Evolutionary conservation across 2,888 invertebrate genomes (phyloP).

Genomic region (Trilocha varians): DNA sequence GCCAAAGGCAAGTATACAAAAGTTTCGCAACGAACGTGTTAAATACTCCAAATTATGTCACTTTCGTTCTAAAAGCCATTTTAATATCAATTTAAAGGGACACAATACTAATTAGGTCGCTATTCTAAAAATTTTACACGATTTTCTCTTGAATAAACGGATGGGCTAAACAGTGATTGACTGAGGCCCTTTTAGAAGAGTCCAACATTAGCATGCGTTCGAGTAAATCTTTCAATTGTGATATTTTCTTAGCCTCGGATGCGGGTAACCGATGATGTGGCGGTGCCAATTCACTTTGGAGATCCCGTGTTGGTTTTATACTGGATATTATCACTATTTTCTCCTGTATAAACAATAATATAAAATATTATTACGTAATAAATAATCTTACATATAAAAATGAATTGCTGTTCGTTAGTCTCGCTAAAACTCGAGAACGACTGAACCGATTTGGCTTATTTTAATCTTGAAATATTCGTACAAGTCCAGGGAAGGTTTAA

Average conservation of each 20-base stretch:
- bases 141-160: constrained; percentile 97
- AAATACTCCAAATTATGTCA: no score
- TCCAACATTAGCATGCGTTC: constrained; percentile 94
- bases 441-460: no score
- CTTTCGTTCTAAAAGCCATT: no score
- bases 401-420: no score
- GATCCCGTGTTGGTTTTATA: constrained; percentile 87
- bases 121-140: no score
- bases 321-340: constrained; percentile 97
- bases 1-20: no score
- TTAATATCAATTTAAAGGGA: neutral
- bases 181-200: constrained; percentile 92
- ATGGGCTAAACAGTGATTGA: constrained; percentile 94
- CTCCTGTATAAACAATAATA: constrained; percentile 78
- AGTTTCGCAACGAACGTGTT: no score
- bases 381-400: no score
- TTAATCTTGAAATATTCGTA: no score
- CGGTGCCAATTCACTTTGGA: constrained; percentile 87
- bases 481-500: no score
- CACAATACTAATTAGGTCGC: no score
- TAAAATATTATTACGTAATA: neutral
- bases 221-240: constrained; percentile 92
- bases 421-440: no score
- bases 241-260: constrained; percentile 91
- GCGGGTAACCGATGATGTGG: constrained; percentile 90